These are phyloP conservation scores for Coturnix japonica DNA, from an alignment of 2,113 vertebrate species.

Conservation along the genomic window DNA sequence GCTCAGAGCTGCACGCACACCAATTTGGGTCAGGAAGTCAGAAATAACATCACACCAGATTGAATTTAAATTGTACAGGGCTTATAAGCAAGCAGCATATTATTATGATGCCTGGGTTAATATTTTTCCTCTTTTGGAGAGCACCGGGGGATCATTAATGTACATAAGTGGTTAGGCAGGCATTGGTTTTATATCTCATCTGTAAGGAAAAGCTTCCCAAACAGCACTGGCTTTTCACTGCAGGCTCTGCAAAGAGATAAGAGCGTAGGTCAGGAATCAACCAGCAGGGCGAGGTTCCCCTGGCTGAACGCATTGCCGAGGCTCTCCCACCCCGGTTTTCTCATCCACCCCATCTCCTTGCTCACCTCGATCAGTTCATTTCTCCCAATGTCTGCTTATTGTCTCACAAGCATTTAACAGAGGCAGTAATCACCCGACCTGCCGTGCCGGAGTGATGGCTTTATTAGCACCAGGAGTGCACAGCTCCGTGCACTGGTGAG, in stretches of 20 bases:
- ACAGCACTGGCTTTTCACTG: conserved; percentile 19
- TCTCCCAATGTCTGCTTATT: not conserved
- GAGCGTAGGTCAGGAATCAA: not conserved
- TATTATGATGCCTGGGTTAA: conserved; percentile 3
- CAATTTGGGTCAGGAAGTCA: conserved; percentile 48
- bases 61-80: conserved; percentile 34
- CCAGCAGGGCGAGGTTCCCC: not conserved
- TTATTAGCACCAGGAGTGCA: not conserved
- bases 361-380: not conserved
- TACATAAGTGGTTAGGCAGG: conserved; percentile 41
- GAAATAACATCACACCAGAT: conserved; percentile 33
- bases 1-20: conserved; percentile 11
- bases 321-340: not conserved
- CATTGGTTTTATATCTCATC: conserved; percentile 8
- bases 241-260: not conserved
- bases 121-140: conserved; percentile 50
- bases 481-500: not conserved
- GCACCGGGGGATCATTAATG: not conserved
- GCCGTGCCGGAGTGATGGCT: not conserved
- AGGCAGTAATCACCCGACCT: not conserved
- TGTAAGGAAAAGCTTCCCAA: conserved; percentile 35
- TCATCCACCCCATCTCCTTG: not conserved
- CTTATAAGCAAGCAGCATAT: conserved; percentile 10
- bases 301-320: not conserved
- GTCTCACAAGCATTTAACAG: not conserved